Base-by-base conservation (phyloP, 2,113 vertebrate species). In the Alouatta palliata region DNA sequence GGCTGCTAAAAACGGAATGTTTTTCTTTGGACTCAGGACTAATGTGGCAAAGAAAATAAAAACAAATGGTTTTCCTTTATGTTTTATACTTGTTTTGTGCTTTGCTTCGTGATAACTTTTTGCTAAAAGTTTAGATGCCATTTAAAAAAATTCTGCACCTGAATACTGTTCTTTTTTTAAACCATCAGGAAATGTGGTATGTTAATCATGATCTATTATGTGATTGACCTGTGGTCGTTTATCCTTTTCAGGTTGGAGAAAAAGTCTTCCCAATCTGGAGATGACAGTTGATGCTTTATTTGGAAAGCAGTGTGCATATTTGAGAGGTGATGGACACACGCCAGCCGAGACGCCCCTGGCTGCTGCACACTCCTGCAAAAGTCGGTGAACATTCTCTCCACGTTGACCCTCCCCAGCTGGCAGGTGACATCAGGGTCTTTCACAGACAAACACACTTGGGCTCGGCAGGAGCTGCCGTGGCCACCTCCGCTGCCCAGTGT, bases 231-330 rank as follows among this genome's bases (percentile, higher is more conserved):
- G 13, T 56, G 70, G 87, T 75, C 56, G 43, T 64, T 49, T 97
- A 30, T 97, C 47, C 68, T 47, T 95, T 66, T 40, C 58, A 99
- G 99, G 98, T 91, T 25, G 98, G 98, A 75, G 98, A 98, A 37
- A 99, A 99, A 97, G 98, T 96, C 95, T 99, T 99, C 94, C 99
- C 99, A 0, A 99, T 99, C 98, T 99, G 99, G 99, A 99, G 99
- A 97, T 99, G 98, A 99, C 87, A 2, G 52, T 8, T 2, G 19
- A 27, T 0, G 2, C 5, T 52, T 9, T 35, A 37, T 52, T 8
- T 12, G 23, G 68, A 75, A 87, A 19, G 43, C 43, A 6, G 14
- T 0, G 37, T 32, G n/a, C 19, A 13, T 35, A 1, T 25, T 4
- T 2, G 25, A 20, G 54, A 88, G 14, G 61, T 32, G 27, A 43